A percentile compares a stretch with the other conserved stretches of the same genome.
Conservation (phyloP, 2,888 invertebrate species). For the Eledona agricola region DNA sequence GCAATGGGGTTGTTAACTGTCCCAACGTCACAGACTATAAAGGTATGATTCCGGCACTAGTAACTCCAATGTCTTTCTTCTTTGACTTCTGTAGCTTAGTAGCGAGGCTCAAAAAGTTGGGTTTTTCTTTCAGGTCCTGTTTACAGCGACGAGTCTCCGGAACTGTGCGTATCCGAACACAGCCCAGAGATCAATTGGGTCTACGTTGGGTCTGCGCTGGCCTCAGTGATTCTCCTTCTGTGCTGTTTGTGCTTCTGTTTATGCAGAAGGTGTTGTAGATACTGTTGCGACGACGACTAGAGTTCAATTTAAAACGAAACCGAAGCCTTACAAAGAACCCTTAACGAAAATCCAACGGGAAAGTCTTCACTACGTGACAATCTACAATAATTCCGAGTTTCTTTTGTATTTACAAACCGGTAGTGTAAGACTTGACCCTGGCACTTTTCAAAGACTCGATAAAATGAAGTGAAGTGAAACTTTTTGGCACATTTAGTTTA, state of each 20-base stretch:
- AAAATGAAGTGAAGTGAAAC: conserved; percentile 33
- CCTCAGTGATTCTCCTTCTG: conserved; percentile 54
- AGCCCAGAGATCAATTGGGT: conserved; percentile 58
- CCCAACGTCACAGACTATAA: conserved; percentile 72
- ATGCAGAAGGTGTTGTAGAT: conserved; percentile 58
- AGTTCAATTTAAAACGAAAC: conserved; percentile 27
- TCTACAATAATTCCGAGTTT: conserved; percentile 13
- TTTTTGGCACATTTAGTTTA: conserved; percentile 31
- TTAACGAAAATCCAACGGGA: conserved; percentile 17
- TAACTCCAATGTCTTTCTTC: too few relatives aligned
- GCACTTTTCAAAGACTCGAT: conserved; percentile 23
- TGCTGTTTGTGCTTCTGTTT: conserved; percentile 59
- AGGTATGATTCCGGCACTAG: too few relatives aligned
- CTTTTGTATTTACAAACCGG: conserved; percentile 19
- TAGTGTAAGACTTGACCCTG: conserved; percentile 16
- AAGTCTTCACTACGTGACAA: conserved; percentile 31
- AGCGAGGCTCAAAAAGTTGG: conserved; percentile 5
- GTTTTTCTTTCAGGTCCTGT: conserved; percentile 50
- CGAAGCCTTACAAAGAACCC: conserved; percentile 39
- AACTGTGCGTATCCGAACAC: conserved; percentile 67
- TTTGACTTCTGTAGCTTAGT: too few relatives aligned
- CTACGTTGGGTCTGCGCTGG: conserved; percentile 55
- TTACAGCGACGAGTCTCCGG: conserved; percentile 78
- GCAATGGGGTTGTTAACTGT: conserved; percentile 89
- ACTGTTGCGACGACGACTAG: conserved; percentile 55